These are phyloP conservation scores for Microchirus variegatus DNA, from an alignment of 2,797 vertebrate genomes.

Conservation along the genomic window DNA sequence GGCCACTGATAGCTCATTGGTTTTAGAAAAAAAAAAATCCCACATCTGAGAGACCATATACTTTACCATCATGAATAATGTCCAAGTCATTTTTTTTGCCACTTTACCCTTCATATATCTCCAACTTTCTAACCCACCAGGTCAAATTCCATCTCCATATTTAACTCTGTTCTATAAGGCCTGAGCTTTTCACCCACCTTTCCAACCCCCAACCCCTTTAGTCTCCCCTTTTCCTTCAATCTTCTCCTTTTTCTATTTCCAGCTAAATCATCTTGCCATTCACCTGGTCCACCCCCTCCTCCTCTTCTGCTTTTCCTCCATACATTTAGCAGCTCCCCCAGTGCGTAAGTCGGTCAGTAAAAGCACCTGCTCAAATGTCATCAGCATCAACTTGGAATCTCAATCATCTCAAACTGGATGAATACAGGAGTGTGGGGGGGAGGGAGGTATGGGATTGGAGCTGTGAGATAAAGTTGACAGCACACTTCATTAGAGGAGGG, in stretches of 20 bases:
- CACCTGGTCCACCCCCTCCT: not conserved
- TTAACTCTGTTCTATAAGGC: not conserved
- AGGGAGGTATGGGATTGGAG: conserved; percentile 28
- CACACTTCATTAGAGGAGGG: conserved; percentile 64
- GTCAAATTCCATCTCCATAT: conserved; percentile 20
- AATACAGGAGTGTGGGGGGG: conserved; percentile 27
- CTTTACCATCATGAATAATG: conserved; percentile 9
- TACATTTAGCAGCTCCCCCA: conserved; percentile 34
- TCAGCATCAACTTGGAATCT: conserved; percentile 70
- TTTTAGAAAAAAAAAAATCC: conserved; percentile 41
- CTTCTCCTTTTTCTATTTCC: conserved; percentile 28
- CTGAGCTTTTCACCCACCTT: conserved; percentile 14
- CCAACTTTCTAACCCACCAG: not conserved
- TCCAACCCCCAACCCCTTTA: conserved; percentile 11
- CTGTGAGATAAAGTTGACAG: conserved; percentile 71
- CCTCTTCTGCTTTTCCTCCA: conserved; percentile 4
- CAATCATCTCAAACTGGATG: conserved; percentile 66
- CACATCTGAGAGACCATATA: conserved; percentile 19
- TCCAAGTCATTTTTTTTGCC: not conserved
- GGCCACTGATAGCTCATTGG: conserved; percentile 32
- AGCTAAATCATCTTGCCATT: not conserved
- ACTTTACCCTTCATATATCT: conserved; percentile 9
- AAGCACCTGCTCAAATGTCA: conserved; percentile 71
- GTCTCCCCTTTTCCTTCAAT: conserved; percentile 2
- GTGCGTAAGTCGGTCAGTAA: conserved; percentile 37